A percentile compares a stretch with the other conserved stretches of the same genome.
phyloP scores from a whole-genome alignment of 2,113 vertebrate genomes.

The Herpailurus yagouaroundi region DNA sequence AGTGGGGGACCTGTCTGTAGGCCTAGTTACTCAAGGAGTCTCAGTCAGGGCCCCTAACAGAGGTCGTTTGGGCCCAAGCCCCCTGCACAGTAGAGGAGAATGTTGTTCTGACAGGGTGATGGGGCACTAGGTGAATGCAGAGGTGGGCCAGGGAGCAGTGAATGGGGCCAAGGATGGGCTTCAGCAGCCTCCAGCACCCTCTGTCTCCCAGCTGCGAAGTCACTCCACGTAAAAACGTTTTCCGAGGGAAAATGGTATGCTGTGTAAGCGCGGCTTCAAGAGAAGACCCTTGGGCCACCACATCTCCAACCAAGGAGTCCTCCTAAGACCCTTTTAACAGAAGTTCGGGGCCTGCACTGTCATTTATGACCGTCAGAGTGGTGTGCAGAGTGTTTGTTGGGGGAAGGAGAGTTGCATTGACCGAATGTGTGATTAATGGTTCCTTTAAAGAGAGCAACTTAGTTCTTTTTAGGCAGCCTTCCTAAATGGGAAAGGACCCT shows the following conservation, averaged over 20 bases:
- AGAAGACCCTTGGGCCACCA: not conserved
- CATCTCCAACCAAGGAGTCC: not conserved
- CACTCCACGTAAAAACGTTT: not conserved
- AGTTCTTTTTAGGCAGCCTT: not conserved
- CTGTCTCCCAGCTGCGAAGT: not conserved
- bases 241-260: not conserved
- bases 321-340: not conserved
- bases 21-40: not conserved
- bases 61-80: not conserved
- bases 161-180: not conserved
- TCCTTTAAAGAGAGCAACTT: slow-evolving; percentile 14
- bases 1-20: no score
- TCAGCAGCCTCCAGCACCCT: no score
- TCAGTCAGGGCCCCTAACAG: not conserved
- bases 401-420: not conserved
- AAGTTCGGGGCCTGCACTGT: not conserved
- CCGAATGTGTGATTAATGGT: not conserved
- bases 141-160: not conserved
- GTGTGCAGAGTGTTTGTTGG: not conserved
- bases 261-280: not conserved
- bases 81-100: not conserved
- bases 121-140: accelerated
- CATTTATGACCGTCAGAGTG: not conserved
- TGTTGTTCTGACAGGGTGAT: not conserved
- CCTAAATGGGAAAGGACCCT: not conserved